These are phyloP conservation scores for Tetanocera ferruginea DNA, from an alignment of 2,888 invertebrate species.

Conservation along the genomic window DNA sequence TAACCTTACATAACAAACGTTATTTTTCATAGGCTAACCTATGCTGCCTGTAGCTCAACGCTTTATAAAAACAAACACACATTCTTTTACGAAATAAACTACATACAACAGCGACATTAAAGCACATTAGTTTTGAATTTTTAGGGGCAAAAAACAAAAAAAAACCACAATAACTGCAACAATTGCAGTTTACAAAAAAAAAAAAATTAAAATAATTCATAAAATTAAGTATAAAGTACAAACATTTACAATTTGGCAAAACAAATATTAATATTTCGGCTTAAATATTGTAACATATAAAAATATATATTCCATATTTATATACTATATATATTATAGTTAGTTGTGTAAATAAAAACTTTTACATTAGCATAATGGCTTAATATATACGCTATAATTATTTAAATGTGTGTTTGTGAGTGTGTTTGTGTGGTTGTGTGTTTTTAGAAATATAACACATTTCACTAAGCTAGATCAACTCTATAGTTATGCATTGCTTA, in stretches of 20 bases:
- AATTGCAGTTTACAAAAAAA: too few species aligned
- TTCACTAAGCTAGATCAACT: not conserved
- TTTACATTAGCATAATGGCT: constrained; percentile 5
- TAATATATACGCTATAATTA: constrained; percentile 4
- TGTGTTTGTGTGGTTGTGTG: not conserved
- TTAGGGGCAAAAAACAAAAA: too few species aligned
- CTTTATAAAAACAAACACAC: too few species aligned
- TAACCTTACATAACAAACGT: too few species aligned
- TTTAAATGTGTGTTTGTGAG: not conserved
- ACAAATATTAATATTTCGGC: constrained; percentile 1
- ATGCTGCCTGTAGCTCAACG: too few species aligned
- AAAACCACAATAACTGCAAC: too few species aligned
- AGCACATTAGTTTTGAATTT: too few species aligned
- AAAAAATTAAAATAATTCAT: too few species aligned
- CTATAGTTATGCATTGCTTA: not conserved
- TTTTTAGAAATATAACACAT: not conserved
- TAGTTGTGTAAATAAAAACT: not conserved
- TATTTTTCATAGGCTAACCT: too few species aligned
- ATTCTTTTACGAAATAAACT: too few species aligned
- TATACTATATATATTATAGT: not conserved
- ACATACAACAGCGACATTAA: too few species aligned
- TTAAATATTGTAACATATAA: not conserved
- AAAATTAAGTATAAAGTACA: constrained; percentile 6
- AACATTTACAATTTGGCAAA: constrained; percentile 13
- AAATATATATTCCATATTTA: not conserved